These are phyloP conservation scores for Bradysia coprophila DNA, from an alignment of 1,140 invertebrate genomes.

Conservation along the genomic window DNA sequence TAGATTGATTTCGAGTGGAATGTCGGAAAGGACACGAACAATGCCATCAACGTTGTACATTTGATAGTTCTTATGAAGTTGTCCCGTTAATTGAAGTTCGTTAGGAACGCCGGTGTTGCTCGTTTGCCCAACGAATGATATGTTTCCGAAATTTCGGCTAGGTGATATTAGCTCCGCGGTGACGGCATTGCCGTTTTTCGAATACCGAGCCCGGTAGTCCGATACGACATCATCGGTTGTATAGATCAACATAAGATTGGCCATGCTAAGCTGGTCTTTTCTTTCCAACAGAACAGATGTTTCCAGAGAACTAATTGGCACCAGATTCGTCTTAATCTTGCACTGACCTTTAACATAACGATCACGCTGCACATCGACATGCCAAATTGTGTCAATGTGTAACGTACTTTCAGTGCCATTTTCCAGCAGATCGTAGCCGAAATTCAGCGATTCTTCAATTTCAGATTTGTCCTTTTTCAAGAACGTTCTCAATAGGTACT, in stretches of 20 bases:
- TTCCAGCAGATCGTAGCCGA: conserved; percentile 28
- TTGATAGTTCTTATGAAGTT: conserved; percentile 16
- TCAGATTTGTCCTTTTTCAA: conserved; percentile 47
- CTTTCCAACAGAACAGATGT: conserved; percentile 10
- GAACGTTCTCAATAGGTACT: conserved; percentile 38
- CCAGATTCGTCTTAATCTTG: conserved; percentile 13
- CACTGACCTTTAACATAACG: conserved; percentile 16
- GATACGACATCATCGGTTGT: no score
- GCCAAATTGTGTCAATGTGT: neutral
- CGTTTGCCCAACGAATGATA: conserved; percentile 9
- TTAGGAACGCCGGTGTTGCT: neutral
- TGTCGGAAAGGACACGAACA: conserved; percentile 8
- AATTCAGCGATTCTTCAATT: conserved; percentile 33
- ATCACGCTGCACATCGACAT: no score
- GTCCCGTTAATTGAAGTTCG: conserved; percentile 12
- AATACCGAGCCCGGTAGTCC: conserved; percentile 13
- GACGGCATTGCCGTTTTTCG: conserved; percentile 13
- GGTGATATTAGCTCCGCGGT: conserved; percentile 20
- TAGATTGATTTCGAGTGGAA: conserved; percentile 11
- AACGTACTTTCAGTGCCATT: conserved; percentile 4
- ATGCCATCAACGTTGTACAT: conserved; percentile 14
- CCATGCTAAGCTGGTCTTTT: no score
- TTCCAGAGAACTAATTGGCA: conserved; percentile 13
- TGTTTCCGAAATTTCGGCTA: conserved; percentile 14
- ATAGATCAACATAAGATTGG: no score